A percentile compares a stretch with the other conserved stretches of the same genome.
These are phyloP conservation scores for Tenebrosternarchus preto DNA, from an alignment of 2,113 vertebrate genomes.

Conservation along the genomic window DNA sequence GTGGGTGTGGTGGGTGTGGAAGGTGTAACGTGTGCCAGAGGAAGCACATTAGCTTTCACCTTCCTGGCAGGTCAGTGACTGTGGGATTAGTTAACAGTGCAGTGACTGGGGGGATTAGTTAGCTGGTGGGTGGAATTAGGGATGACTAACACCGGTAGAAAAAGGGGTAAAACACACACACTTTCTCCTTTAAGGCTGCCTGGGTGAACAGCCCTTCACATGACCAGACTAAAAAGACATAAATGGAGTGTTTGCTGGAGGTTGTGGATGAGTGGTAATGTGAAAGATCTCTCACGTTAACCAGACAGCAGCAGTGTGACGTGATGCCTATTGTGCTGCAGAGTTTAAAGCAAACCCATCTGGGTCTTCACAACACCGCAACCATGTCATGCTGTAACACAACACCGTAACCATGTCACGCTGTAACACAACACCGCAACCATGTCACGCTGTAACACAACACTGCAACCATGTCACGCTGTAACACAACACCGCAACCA, in stretches of 20 bases:
- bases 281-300: background rate
- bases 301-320: background rate
- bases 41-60: too few species aligned
- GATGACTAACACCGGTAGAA: too few species aligned
- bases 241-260: background rate
- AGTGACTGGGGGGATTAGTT: too few species aligned
- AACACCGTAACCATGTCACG: background rate
- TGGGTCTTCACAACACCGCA: background rate
- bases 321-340: background rate
- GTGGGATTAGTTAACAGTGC: too few species aligned
- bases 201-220: background rate
- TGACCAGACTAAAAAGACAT: background rate
- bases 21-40: too few species aligned
- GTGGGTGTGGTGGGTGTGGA: too few species aligned
- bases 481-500: background rate
- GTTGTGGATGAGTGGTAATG: background rate
- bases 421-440: background rate
- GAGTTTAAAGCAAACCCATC: background rate
- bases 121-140: too few species aligned
- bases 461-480: too few species aligned
- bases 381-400: background rate
- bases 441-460: background rate
- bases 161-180: too few species aligned
- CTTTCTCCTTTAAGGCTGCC: background rate
- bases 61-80: too few species aligned